Conservation (phyloP, 2,888 invertebrate species). For the Plusia festucae region DNA sequence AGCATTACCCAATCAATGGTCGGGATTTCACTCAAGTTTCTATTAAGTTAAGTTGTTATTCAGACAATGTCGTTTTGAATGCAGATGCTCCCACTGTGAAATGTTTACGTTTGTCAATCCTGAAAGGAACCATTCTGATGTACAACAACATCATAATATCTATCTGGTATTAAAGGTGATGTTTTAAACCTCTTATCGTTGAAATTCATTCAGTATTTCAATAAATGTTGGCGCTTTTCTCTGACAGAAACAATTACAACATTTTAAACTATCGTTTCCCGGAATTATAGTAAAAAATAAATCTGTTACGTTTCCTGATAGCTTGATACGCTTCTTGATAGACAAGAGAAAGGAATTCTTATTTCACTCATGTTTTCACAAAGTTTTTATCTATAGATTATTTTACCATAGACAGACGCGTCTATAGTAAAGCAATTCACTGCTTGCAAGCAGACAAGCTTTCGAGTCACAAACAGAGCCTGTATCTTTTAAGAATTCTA, state of each 20-base stretch:
- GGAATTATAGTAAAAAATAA: background rate
- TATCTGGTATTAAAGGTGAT: background rate
- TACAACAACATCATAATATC: background rate
- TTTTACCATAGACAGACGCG: too few species aligned
- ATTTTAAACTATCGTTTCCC: too few species aligned
- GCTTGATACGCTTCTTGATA: too few species aligned
- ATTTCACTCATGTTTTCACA: background rate
- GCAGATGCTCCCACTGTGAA: background rate
- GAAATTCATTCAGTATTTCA: background rate
- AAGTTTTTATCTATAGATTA: too few species aligned
- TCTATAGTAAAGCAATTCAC: too few species aligned
- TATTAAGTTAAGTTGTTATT: slow-evolving; percentile 29
- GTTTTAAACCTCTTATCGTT: background rate
- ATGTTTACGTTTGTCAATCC: background rate
- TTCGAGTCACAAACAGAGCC: background rate
- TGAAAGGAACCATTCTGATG: background rate
- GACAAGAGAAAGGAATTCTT: background rate
- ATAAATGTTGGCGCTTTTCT: background rate
- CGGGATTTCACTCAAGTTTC: slow-evolving; percentile 33
- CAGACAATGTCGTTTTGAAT: slow-evolving; percentile 14
- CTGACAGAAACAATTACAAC: background rate
- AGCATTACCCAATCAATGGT: slow-evolving; percentile 49
- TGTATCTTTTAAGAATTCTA: slow-evolving; percentile 1
- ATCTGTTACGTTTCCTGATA: background rate
- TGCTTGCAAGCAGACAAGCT: too few species aligned